Percentiles rank a stretch among this genome's conserved stretches.
Evolutionary conservation across 2,797 vertebrate genomes (phyloP).

Genomic region (Sarcoramphus papa): DNA sequence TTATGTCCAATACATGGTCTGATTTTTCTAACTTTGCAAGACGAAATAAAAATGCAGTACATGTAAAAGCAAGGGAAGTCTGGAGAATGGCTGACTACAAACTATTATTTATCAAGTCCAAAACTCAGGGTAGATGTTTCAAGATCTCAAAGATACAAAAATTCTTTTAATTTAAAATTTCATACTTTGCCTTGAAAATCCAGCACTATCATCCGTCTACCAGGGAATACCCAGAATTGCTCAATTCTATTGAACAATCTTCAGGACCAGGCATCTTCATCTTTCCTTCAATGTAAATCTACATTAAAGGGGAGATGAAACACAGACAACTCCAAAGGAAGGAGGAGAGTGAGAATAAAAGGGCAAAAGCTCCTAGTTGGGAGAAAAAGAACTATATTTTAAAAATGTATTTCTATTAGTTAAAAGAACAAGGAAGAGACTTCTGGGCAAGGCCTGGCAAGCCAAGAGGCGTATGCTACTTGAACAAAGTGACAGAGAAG

Average conservation of each 20-base stretch:
- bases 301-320: not conserved
- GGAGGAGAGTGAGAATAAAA: not conserved
- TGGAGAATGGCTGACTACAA: not conserved
- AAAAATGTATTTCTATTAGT: not conserved
- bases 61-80: not conserved
- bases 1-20: not conserved
- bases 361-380: not conserved
- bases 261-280: not conserved
- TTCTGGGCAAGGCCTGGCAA: not conserved
- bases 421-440: not conserved
- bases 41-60: not conserved
- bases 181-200: not conserved
- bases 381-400: not conserved
- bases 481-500: not conserved
- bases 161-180: not conserved
- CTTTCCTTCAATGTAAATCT: not conserved
- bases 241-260: not conserved
- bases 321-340: not conserved
- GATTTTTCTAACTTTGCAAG: not conserved
- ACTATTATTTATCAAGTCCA: not conserved
- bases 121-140: not conserved
- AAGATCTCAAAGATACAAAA: not conserved
- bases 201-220: not conserved
- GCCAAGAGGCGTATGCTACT: not conserved
- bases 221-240: not conserved